Evolutionary conservation across 1,140 invertebrate genomes (phyloP), one percentile per base, ranked within the genome.

Genomic region (Doryteuthis pealeii): DNA sequence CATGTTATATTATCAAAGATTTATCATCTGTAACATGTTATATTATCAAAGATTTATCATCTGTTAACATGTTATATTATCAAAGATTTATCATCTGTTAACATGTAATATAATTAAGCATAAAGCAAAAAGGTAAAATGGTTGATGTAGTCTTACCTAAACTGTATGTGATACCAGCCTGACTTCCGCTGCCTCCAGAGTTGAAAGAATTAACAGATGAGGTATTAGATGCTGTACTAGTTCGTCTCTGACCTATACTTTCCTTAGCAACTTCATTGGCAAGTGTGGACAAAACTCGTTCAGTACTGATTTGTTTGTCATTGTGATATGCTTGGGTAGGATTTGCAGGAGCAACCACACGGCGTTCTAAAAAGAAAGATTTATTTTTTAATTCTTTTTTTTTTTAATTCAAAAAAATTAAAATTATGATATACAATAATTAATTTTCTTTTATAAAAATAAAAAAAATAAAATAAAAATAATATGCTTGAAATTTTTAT

Each of bases 281-380:
- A 54, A 88, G 72, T 26, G 90, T 87, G 88, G 91, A 85, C 88
- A 90, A 86, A 89, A 92, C 87, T 90, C 91, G 88, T 89, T 92
- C 86, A 89, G 91, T 88, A 85, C 90, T 79, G 33, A 80, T 76
- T 74, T 83, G 82, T 43, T 86, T 84, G 40, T 81, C 80, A 30
- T 76, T 77, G 68, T 86, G 84, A 43, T 81, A 84, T 18, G 80
- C 74, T 28, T 82, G 18, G 26, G 78, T 43, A 31, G 78, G 74
- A 62, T 77, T 77, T 43, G 74, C 72, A 72, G 78, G 77, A 4
- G 79, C 66, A 32, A 86, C 72, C 77, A 68, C 22, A 14, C 81
- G 81, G 74, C 86, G 73, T 71, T 87, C 87, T 88, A 81, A n/a
- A 75, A 68, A 66, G 69, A 66, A n/a, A n/a, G n/a, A n/a, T n/a